Conservation (phyloP, 2,797 vertebrate genomes). For the Botia almorhae region DNA sequence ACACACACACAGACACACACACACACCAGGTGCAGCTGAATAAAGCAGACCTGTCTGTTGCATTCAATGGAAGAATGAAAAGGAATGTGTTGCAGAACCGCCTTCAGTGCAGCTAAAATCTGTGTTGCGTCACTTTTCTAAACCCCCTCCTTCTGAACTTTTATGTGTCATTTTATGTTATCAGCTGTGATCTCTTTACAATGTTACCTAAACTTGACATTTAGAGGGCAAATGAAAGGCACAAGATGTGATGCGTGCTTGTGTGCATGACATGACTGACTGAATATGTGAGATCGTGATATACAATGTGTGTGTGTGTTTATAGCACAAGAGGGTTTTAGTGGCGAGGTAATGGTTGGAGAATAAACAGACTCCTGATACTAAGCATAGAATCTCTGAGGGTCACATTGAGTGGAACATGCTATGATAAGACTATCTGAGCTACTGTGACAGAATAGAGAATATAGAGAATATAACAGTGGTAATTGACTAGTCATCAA, state of each 20-base stretch:
- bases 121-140: conserved; percentile 11
- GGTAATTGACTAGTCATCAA: background rate
- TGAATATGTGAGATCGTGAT: conserved; percentile 4
- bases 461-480: too few species aligned
- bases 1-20: conserved; percentile 14
- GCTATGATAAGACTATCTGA: conserved; percentile 3
- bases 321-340: conserved; percentile 39
- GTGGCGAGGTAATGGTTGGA: conserved; percentile 56
- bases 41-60: conserved; percentile 39
- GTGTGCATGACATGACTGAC: conserved; percentile 43
- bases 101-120: conserved; percentile 21
- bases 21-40: conserved; percentile 43
- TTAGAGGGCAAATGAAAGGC: background rate
- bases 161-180: background rate
- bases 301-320: conserved; percentile 28
- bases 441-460: background rate
- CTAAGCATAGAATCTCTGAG: conserved; percentile 18
- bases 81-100: conserved; percentile 26
- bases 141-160: background rate
- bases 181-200: background rate
- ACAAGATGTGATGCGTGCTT: conserved; percentile 47
- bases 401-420: conserved; percentile 28
- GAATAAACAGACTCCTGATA: conserved; percentile 59
- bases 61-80: conserved; percentile 33
- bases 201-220: conserved; percentile 17